Base-by-base conservation (phyloP, 1,140 invertebrate genomes). In the Hermatobates lingyangjiaoensis region DNA sequence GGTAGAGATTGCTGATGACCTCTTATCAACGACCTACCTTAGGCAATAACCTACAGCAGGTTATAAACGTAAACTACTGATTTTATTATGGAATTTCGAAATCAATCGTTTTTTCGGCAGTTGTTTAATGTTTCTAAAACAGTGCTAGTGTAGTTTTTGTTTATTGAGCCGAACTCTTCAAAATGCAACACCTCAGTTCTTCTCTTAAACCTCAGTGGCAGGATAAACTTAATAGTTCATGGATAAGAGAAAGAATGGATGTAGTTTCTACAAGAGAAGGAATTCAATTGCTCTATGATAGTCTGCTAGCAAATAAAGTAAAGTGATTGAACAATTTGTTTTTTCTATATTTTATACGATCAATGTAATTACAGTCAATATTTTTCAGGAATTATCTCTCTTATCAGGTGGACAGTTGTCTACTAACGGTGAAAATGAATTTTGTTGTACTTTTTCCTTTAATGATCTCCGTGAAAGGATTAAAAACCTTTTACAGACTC, bases 181-280 rank as follows among this genome's bases (percentile, higher is more conserved):
- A n/a, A n/a, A n/a, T n/a, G n/a, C n/a, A n/a, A n/a, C n/a, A n/a
- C n/a, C n/a, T n/a, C n/a, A n/a, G n/a, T n/a, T 42, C 45, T 5
- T 46, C 23, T 30, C 21, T 54, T 23, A 59, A 57, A 45, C 56
- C 56, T 15, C 73, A 74, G 61, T 77, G 73, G 69, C 60, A 64
- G 27, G 74, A 76, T 34, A 72, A 74, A 58, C 66, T 72, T 24
- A 75, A 76, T 57, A 63, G 65, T 27, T 62, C 66, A 18, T 79
- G 77, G 77, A 66, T 73, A 2, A 56, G 62, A 53, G 75, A 77
- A 62, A 71, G 73, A 56, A 71, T 72, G 59, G 74, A 78, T 60
- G 64, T 58, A 52, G 65, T 78, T 48, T 68, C 69, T 14, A 69
- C 65, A 12, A 60, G 72, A 48, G 71, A 75, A 60, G 67, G 68